Percentiles rank a stretch among this genome's conserved stretches.
These are phyloP conservation scores for Automeris io DNA, from an alignment of 2,888 invertebrate genomes.

Conservation along the genomic window DNA sequence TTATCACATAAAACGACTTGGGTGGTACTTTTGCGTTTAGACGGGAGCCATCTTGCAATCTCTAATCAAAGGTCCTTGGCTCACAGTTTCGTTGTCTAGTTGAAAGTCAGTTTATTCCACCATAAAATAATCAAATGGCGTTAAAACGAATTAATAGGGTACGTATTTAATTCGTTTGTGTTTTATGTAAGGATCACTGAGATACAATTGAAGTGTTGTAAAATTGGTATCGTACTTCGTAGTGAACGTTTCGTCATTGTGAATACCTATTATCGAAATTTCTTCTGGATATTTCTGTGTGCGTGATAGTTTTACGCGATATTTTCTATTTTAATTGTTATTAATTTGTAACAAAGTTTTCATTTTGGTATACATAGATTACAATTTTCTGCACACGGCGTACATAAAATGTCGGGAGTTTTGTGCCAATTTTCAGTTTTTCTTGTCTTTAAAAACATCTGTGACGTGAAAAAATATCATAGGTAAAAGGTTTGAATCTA, in stretches of 20 bases:
- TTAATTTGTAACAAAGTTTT: slow-evolving; percentile 40
- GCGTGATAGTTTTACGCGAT: slow-evolving; percentile 39
- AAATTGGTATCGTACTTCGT: slow-evolving; percentile 63
- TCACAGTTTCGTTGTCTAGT: slow-evolving; percentile 90
- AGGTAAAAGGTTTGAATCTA: slow-evolving; percentile 17
- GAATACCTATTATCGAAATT: slow-evolving; percentile 79
- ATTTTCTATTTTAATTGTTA: slow-evolving; percentile 17
- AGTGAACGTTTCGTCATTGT: slow-evolving; percentile 81
- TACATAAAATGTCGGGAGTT: slow-evolving; percentile 78
- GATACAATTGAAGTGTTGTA: slow-evolving; percentile 50
- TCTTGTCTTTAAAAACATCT: slow-evolving; percentile 45
- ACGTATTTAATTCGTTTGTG: slow-evolving; percentile 67
- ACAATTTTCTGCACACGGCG: slow-evolving; percentile 75
- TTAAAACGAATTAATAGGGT: slow-evolving; percentile 98
- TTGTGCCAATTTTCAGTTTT: slow-evolving; percentile 75
- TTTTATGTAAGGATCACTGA: slow-evolving; percentile 38
- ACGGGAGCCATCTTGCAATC: slow-evolving; percentile 92
- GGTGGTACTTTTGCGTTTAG: slow-evolving; percentile 86
- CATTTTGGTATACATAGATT: slow-evolving; percentile 55
- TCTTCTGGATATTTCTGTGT: slow-evolving; percentile 72
- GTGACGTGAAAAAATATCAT: slow-evolving; percentile 39
- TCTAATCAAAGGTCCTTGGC: slow-evolving; percentile 91
- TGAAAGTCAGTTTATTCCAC: slow-evolving; percentile 85
- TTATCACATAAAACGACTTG: slow-evolving; percentile 77
- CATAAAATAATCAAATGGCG: slow-evolving; percentile 89